These are phyloP conservation scores for Mirounga angustirostris DNA, from an alignment of 2,113 vertebrate species.

Conservation along the genomic window DNA sequence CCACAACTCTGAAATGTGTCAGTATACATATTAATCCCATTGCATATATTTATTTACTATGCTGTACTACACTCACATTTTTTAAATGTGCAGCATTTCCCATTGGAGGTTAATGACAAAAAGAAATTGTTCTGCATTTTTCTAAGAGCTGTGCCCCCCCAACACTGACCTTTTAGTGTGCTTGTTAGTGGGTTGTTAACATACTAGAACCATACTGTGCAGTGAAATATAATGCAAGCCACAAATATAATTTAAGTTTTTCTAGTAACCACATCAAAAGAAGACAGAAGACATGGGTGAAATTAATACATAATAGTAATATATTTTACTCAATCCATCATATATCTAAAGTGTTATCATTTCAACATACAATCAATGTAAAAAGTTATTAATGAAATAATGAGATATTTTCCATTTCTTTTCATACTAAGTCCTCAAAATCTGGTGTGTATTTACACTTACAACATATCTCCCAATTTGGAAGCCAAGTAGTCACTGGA, in stretches of 20 bases:
- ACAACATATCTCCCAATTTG: neutral
- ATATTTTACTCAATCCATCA: neutral
- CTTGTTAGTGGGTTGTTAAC: neutral
- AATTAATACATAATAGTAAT: neutral
- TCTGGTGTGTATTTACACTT: neutral
- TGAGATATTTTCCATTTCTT: slow-evolving; percentile 26
- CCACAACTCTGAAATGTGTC: slow-evolving; percentile 49
- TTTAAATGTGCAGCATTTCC: neutral
- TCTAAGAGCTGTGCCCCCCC: neutral
- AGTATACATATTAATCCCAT: neutral
- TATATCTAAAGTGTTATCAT: slow-evolving; percentile 13
- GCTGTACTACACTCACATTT: neutral
- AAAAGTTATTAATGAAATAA: slow-evolving; percentile 27
- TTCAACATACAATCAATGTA: neutral
- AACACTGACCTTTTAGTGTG: neutral
- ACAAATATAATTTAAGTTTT: neutral
- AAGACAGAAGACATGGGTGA: neutral
- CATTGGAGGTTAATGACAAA: slow-evolving; percentile 36
- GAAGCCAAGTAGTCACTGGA: neutral
- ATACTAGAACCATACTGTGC: neutral
- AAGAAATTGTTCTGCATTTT: slow-evolving; percentile 39
- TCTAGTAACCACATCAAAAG: neutral
- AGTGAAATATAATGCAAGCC: neutral
- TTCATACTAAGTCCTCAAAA: slow-evolving; percentile 4
- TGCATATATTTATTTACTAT: slow-evolving; percentile 22